A percentile compares a stretch with the other conserved stretches of the same genome.
phyloP scores from a whole-genome alignment of 1,140 invertebrate species.

The Zaprionus ornatus region DNA sequence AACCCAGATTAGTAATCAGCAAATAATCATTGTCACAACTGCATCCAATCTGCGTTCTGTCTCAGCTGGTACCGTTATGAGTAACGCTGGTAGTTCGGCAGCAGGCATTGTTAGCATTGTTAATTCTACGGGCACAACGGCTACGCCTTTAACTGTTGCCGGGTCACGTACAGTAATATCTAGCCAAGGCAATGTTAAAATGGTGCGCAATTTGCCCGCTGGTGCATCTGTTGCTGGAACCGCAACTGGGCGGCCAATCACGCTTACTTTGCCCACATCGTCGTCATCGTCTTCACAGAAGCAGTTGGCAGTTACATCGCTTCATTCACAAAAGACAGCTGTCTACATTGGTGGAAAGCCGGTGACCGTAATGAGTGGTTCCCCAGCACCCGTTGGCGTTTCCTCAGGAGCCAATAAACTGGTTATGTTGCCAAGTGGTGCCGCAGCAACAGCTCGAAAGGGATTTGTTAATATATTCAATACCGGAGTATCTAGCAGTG shows the following conservation, averaged over 20 bases:
- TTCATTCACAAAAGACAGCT: conserved; percentile 85
- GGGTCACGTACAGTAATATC: conserved; percentile 83
- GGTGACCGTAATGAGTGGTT: conserved; percentile 86
- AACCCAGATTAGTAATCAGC: conserved; percentile 85
- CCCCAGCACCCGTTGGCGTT: conserved; percentile 63
- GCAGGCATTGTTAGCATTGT: conserved; percentile 77
- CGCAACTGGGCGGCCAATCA: conserved; percentile 87
- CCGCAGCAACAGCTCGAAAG: conserved; percentile 63
- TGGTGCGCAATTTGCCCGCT: conserved; percentile 86
- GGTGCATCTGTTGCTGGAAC: conserved; percentile 20
- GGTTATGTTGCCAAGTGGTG: conserved; percentile 80
- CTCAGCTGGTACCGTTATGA: conserved; percentile 83
- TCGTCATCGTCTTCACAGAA: conserved; percentile 25
- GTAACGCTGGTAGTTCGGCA: conserved; percentile 86
- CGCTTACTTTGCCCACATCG: conserved; percentile 87
- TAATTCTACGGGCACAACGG: conserved; percentile 58
- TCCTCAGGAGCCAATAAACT: conserved; percentile 53
- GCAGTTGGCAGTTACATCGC: conserved; percentile 12
- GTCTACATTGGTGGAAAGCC: conserved; percentile 88
- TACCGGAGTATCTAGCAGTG: conserved; percentile 25
- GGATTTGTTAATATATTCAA: conserved; percentile 76
- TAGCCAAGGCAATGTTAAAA: conserved; percentile 86
- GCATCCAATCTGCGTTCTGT: conserved; percentile 86
- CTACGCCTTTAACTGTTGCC: conserved; percentile 59
- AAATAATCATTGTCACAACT: conserved; percentile 90